phyloP scores from a whole-genome alignment of 2,113 vertebrate genomes.

The Mionectes macconnelli region DNA sequence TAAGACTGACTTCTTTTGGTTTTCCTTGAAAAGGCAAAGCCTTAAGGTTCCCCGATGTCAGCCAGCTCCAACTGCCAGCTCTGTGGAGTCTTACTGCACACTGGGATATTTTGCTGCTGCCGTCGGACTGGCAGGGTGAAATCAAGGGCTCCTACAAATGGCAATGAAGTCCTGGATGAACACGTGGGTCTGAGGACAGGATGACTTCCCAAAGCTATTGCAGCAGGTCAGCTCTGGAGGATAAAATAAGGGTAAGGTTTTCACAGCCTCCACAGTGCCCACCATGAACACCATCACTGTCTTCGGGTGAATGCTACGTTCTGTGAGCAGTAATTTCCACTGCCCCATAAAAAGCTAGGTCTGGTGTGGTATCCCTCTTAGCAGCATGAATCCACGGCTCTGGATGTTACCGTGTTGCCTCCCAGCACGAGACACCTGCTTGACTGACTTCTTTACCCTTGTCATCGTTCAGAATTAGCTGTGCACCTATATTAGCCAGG shows the following conservation, averaged over 20 bases:
- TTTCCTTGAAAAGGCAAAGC: background rate
- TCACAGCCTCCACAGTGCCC: background rate
- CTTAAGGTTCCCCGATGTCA: background rate
- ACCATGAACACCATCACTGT: background rate
- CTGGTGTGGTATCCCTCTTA: background rate
- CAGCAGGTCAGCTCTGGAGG: background rate
- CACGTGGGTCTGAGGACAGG: background rate
- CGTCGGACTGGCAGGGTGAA: background rate
- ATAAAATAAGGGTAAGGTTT: background rate
- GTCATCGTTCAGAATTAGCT: background rate
- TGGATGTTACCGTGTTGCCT: background rate
- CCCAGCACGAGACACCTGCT: conserved; percentile 2
- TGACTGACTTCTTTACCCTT: conserved; percentile 27
- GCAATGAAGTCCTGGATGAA: background rate
- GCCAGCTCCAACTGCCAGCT: background rate
- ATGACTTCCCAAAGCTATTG: background rate
- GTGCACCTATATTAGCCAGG: background rate
- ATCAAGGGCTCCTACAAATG: background rate
- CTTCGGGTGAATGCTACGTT: accelerated
- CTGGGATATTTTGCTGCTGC: background rate
- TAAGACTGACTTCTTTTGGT: background rate
- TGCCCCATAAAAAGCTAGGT: background rate
- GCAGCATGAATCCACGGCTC: background rate
- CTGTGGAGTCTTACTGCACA: background rate
- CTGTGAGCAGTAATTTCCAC: background rate